phyloP scores from a whole-genome alignment of 2,888 invertebrate genomes.

The Phanerotoma sp. region DNA sequence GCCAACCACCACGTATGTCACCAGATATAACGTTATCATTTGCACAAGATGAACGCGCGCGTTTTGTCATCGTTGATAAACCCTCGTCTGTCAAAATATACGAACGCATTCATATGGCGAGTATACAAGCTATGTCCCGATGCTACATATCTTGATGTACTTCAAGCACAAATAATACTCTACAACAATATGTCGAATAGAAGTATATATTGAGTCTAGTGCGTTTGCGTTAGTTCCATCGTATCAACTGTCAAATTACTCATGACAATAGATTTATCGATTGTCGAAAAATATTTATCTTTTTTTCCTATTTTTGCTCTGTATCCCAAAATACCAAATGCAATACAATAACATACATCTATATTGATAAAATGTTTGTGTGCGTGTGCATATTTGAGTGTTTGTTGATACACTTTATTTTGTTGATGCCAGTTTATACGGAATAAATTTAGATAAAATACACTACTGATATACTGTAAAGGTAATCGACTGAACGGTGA shows the following conservation, averaged over 20 bases:
- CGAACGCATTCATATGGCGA: conserved; percentile 19
- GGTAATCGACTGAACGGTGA: not conserved
- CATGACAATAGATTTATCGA: conserved; percentile 23
- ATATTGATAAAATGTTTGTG: too few species aligned
- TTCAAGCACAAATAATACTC: conserved; percentile 8
- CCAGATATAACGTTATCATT: conserved; percentile 23
- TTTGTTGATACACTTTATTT: too few species aligned
- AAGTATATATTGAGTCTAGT: not conserved
- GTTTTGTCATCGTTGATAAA: conserved; percentile 30
- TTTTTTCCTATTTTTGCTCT: too few species aligned
- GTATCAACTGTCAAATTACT: conserved; percentile 28
- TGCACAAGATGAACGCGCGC: conserved; percentile 21
- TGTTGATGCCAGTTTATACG: too few species aligned
- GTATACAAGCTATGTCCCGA: conserved; percentile 9
- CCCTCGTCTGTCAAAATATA: conserved; percentile 24
- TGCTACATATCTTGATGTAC: conserved; percentile 9
- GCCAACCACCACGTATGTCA: conserved; percentile 4
- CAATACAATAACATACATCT: too few species aligned
- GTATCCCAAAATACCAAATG: too few species aligned
- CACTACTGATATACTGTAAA: too few species aligned
- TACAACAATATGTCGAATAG: not conserved
- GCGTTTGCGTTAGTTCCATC: conserved; percentile 7
- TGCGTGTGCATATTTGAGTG: too few species aligned
- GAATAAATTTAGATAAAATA: conserved; percentile 7
- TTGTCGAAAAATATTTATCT: conserved; percentile 18